Evolutionary conservation across 2,797 vertebrate species (phyloP), one percentile per base, ranked within the genome.

Genomic region (Aphelocoma californica): DNA sequence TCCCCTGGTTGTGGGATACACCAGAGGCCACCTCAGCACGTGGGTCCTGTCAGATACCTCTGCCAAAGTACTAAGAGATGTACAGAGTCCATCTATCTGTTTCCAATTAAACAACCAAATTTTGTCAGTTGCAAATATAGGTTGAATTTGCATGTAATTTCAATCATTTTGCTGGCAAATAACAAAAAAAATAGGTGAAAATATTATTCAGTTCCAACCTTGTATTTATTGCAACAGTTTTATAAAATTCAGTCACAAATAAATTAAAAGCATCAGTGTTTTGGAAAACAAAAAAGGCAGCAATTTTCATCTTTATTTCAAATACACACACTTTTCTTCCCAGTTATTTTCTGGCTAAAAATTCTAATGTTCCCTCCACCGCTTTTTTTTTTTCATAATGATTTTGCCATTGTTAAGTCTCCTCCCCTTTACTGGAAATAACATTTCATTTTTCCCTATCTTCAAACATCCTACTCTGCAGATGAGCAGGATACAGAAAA

Each of bases 401-500:
- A 71, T 81, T 92, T 94, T 89, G 18, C 62, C 47, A 71, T 84
- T 92, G 91, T 91, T 82, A 93, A 86, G 28, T 86, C 45, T 88
- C 80, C 45, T 93, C 70, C 77, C 56, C 62, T 81, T 93, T 95
- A 86, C 92, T 95, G 96, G 91, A 96, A 97, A 90, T 86, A 90
- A 66, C 44, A 15, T 92, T 93, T 92, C 44, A 66, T 66, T 95
- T 94, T 87, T 82, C 93, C 81, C 53, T 94, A 85, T 85, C 71
- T 95, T 96, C 95, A 97, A 96, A 97, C 93, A 96, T 95, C 96
- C 96, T 94, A 92, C 44, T 90, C 61, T 87, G 84, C 85, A 93
- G 91, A 96, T 94, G 95, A 97, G 95, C 97, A 97, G 96, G 92
- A 97, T 97, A 91, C 75, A 94, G 93, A 95, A 92, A 93, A 84